A percentile compares a stretch with the other conserved stretches of the same genome.
These are phyloP conservation scores for Zoanthus sociatus DNA, from an alignment of 92 coral and sea anemone species.

Conservation along the genomic window DNA sequence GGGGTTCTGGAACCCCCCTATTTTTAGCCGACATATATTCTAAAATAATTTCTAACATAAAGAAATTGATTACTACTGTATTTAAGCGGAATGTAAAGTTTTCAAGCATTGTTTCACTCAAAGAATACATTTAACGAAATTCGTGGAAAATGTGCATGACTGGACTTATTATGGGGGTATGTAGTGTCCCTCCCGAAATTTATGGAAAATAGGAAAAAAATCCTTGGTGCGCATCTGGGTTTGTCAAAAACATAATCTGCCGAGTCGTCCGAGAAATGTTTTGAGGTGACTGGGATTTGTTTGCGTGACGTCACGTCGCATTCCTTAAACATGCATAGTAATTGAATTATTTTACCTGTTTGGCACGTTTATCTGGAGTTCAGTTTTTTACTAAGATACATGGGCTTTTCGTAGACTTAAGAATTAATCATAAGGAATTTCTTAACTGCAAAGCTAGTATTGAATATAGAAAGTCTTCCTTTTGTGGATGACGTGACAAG, in stretches of 20 bases:
- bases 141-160: no score
- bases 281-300: not conserved
- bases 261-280: not conserved
- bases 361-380: not conserved
- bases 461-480: constrained; percentile 2
- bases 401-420: not conserved
- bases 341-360: not conserved
- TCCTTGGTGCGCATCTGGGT: no score
- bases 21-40: no score
- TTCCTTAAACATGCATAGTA: not conserved
- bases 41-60: no score
- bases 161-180: no score
- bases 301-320: constrained; percentile 6
- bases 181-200: no score
- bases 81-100: no score
- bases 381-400: not conserved
- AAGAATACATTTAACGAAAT: no score
- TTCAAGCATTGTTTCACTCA: no score
- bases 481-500: constrained; percentile 5
- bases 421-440: not conserved
- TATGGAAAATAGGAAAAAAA: no score
- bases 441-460: not conserved
- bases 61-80: no score
- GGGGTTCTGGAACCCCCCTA: no score
- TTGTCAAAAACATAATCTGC: not conserved